These are phyloP conservation scores for Ctenoplectra terminalis DNA, from an alignment of 1,140 invertebrate species.

Conservation along the genomic window DNA sequence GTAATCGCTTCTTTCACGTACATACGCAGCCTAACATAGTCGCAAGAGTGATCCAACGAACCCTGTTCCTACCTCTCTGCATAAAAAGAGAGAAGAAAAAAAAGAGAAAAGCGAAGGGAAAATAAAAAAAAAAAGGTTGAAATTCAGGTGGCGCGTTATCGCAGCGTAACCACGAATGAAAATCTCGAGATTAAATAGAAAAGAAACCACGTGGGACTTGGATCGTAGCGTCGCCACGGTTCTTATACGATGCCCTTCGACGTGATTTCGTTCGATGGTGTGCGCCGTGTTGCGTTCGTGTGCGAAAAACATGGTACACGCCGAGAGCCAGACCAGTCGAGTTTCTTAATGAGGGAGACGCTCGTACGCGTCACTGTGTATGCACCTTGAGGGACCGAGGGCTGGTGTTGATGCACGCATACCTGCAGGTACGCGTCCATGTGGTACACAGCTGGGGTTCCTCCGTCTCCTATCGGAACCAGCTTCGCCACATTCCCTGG, in stretches of 20 bases:
- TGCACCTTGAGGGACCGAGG: neutral
- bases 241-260: constrained; percentile 12
- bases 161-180: neutral
- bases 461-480: constrained; percentile 38
- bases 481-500: constrained; percentile 51
- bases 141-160: neutral
- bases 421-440: constrained; percentile 46
- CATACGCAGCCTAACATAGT: neutral
- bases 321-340: constrained; percentile 56
- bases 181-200: constrained; percentile 18
- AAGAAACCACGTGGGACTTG: constrained; percentile 13
- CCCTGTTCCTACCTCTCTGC: neutral
- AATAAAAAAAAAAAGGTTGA: neutral
- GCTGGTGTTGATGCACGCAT: constrained; percentile 40
- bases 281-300: neutral
- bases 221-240: neutral
- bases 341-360: constrained; percentile 62
- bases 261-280: neutral
- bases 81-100: neutral
- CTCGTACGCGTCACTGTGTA: constrained; percentile 14
- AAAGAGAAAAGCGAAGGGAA: too few species aligned
- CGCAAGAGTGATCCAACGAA: too few species aligned
- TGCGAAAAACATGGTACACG: constrained; percentile 48
- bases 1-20: neutral
- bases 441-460: constrained; percentile 40